These are phyloP conservation scores for Strigamia maritima DNA, from an alignment of 2,888 invertebrate genomes.

Conservation along the genomic window DNA sequence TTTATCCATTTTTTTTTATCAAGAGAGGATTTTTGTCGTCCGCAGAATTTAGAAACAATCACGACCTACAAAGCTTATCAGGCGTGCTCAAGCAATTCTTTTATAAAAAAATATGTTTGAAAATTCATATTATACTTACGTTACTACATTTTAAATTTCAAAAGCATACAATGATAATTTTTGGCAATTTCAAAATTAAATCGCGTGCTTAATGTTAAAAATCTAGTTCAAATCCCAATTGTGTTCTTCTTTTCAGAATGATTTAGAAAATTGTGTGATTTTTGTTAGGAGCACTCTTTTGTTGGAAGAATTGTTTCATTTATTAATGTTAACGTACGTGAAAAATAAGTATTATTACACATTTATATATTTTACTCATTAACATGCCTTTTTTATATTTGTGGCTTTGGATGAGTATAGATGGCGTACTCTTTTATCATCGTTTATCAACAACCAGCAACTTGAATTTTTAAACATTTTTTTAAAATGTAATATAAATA, in stretches of 20 bases:
- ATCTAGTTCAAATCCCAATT: neutral
- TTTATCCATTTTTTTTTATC: slow-evolving; percentile 10
- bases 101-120: neutral
- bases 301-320: neutral
- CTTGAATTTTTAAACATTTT: no score
- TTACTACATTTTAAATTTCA: neutral
- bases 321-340: neutral
- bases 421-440: neutral
- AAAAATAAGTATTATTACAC: no score
- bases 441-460: neutral
- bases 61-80: neutral
- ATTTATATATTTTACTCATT: no score
- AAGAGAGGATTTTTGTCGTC: neutral
- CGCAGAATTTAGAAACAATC: slow-evolving; percentile 11
- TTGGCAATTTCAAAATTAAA: neutral
- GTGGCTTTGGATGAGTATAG: neutral
- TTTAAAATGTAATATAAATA: no score
- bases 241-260: neutral
- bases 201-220: neutral
- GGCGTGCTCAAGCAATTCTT: slow-evolving; percentile 1
- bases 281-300: neutral
- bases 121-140: neutral
- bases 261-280: neutral
- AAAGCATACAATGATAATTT: neutral
- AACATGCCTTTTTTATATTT: neutral